Base-by-base conservation (phyloP, 2,797 vertebrate species). In the Falco peregrinus region DNA sequence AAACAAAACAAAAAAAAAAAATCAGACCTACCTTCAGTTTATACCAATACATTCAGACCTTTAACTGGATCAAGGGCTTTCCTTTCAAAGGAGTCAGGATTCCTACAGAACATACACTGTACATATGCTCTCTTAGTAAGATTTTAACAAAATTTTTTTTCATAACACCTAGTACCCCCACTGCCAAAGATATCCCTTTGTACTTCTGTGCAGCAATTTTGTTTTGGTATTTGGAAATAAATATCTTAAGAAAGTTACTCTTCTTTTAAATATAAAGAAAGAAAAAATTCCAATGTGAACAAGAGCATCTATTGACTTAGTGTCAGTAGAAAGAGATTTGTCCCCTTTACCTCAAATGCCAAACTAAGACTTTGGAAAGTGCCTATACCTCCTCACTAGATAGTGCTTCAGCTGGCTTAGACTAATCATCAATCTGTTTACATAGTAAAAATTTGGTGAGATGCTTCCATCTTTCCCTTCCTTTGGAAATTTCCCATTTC, bases 91-190 rank as follows among this genome's bases (percentile, higher is more conserved):
- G 20, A 59, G 8, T 47, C n/a, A 54, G 9, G 15, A 65, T 21
- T 86, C 28, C 5, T n/a, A 51, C 5, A 53, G 19, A 65, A 37
- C 3, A 13, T 20, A 76, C 4, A 7, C 17, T 76, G 17, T 41
- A 26, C 3, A 25, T 53, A 64, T 20, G 10, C 7, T 89, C 73
- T 22, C 37, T 69, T 43, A 41, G 1, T 35, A 31, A 45, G 16
- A 41, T 31, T 73, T 87, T 37, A 39, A 9, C 13, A 31, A 37
- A 45, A 16, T 13, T 45, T 47, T 84, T 74, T 76, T 51, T 45
- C 3, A 20, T 31, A 51, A 11, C 19, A 74, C 0, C 0, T 45
- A 22, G 20, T 56, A 33, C 6, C 1, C 8, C 5, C 8, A 16
- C 16, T 56, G 11, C 6, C 31, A 29, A 70, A 83, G 51, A n/a